Conservation (phyloP, 2,888 invertebrate species). For the Abrostola triplasia region DNA sequence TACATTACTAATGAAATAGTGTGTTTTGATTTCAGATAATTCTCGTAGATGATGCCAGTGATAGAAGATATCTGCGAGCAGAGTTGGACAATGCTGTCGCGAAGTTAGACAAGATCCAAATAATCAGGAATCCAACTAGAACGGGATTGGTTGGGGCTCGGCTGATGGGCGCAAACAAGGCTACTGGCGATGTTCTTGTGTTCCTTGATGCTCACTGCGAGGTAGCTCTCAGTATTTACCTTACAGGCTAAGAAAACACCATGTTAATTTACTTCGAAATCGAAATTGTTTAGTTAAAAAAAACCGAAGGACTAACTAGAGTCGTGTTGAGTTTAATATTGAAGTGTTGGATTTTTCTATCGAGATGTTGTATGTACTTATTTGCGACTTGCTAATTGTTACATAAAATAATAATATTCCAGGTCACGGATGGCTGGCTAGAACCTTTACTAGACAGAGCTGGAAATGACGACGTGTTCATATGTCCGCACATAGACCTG, state of each 20-base stretch:
- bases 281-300: too few species aligned
- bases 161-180: conserved; percentile 94
- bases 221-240: conserved; percentile 87
- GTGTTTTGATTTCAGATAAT: conserved; percentile 73
- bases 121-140: conserved; percentile 93
- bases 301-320: too few species aligned
- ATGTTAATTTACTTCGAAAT: neutral
- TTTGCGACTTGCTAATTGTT: neutral
- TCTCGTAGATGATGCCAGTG: conserved; percentile 84
- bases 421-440: conserved; percentile 90
- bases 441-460: conserved; percentile 88
- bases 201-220: conserved; percentile 98
- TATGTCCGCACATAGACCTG: conserved; percentile 88
- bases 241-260: neutral
- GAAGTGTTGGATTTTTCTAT: too few species aligned
- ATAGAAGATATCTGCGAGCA: conserved; percentile 76
- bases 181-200: conserved; percentile 94
- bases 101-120: conserved; percentile 78
- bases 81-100: conserved; percentile 78
- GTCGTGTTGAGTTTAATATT: too few species aligned
- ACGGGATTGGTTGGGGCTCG: conserved; percentile 97
- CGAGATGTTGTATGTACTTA: too few species aligned
- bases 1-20: too few species aligned
- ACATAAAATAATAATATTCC: conserved; percentile 39
- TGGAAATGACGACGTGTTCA: conserved; percentile 83